Conservation (phyloP, 2,888 invertebrate genomes). For the Zeuzera pyrina region DNA sequence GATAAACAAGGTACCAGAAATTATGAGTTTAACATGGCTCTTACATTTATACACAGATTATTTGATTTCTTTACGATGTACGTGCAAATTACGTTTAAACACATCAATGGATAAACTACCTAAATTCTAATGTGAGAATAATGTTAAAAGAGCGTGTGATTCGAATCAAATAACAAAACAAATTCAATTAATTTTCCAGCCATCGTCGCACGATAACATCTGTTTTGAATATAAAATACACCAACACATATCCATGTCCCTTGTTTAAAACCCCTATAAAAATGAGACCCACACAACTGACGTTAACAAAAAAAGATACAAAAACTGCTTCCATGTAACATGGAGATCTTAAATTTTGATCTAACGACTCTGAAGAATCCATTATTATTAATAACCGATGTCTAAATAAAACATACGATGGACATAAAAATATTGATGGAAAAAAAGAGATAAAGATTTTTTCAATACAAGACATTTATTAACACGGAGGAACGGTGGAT, state of each 20-base stretch:
- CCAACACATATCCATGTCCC: constrained; percentile 43
- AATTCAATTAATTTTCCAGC: constrained; percentile 62
- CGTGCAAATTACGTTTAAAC: constrained; percentile 12
- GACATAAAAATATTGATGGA: constrained; percentile 49
- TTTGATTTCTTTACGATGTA: constrained; percentile 5
- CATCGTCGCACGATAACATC: constrained; percentile 58
- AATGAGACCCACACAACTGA: constrained; percentile 53
- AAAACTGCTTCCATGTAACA: constrained; percentile 53
- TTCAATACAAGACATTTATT: constrained; percentile 66
- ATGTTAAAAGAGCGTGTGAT: constrained; percentile 49
- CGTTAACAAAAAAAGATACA: constrained; percentile 44
- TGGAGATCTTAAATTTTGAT: constrained; percentile 61
- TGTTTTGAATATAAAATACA: constrained; percentile 68
- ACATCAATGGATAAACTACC: constrained; percentile 6
- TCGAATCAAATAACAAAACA: constrained; percentile 53
- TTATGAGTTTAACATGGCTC: neutral
- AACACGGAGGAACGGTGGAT: constrained; percentile 61
- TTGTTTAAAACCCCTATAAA: constrained; percentile 54
- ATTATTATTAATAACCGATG: constrained; percentile 70
- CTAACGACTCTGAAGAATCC: constrained; percentile 59
- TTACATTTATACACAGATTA: too few species aligned
- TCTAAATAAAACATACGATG: constrained; percentile 64
- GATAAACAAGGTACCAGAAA: constrained; percentile 20
- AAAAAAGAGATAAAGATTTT: constrained; percentile 41
- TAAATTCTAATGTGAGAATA: constrained; percentile 40